phyloP scores from a whole-genome alignment of 2,797 vertebrate species.

The Falco concolor region DNA sequence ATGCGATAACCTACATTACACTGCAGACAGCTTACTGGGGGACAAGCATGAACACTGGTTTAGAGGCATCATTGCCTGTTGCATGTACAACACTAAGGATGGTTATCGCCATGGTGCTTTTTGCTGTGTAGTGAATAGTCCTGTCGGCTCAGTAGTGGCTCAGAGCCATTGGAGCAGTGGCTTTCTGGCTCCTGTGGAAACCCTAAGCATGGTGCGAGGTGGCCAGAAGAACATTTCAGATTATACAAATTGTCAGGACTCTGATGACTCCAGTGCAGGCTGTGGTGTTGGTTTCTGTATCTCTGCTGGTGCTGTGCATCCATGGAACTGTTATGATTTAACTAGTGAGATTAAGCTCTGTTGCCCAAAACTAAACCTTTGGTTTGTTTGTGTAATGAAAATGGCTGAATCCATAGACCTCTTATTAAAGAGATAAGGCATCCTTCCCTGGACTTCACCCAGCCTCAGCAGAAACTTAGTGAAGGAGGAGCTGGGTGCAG shows the following conservation, averaged over 20 bases:
- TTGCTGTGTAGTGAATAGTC: background rate
- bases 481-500: background rate
- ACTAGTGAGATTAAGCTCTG: background rate
- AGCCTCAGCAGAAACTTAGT: background rate
- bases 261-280: background rate
- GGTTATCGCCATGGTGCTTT: background rate
- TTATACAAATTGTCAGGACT: background rate
- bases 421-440: background rate
- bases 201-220: background rate
- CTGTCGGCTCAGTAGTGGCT: rapidly evolving
- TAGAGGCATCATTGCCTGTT: background rate
- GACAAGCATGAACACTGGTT: background rate
- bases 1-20: background rate
- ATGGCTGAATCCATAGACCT: background rate
- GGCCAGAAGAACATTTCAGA: background rate
- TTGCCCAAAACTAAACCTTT: background rate
- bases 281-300: background rate
- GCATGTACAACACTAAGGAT: background rate
- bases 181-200: background rate
- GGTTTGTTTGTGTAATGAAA: background rate
- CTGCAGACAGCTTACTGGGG: background rate
- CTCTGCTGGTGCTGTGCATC: background rate
- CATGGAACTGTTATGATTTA: background rate
- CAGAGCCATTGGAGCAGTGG: background rate
- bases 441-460: background rate